Conservation (phyloP, 1,140 invertebrate species). For the Drosophila parvula region DNA sequence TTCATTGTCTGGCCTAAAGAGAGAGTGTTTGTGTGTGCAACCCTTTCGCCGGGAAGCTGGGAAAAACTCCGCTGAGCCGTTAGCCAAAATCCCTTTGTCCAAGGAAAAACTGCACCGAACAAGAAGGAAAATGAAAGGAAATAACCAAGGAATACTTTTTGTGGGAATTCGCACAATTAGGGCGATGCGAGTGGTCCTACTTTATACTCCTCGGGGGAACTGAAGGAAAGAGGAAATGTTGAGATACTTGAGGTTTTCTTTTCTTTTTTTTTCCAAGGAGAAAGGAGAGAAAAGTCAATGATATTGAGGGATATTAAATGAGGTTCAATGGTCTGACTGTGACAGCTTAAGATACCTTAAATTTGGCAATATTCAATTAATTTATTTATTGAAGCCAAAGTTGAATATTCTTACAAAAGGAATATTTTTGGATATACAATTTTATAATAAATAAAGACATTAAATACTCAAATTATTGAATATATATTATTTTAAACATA, state of each 20-base stretch:
- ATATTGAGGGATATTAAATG: background rate
- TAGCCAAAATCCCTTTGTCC: conserved; percentile 35
- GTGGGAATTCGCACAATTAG: conserved; percentile 82
- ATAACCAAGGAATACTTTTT: conserved; percentile 51
- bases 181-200: conserved; percentile 54
- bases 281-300: conserved; percentile 10
- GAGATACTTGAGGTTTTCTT: conserved; percentile 26
- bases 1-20: conserved; percentile 30
- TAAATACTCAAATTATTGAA: no score
- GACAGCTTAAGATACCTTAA: background rate
- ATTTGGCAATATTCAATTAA: background rate
- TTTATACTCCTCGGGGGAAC: conserved; percentile 5
- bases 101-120: conserved; percentile 26
- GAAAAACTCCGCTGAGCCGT: conserved; percentile 51
- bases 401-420: background rate
- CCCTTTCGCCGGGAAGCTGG: conserved; percentile 62
- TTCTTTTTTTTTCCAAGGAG: background rate
- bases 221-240: conserved; percentile 11
- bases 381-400: background rate
- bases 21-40: conserved; percentile 25
- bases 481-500: no score
- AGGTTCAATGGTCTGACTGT: background rate
- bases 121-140: conserved; percentile 41
- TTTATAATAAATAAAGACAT: no score
- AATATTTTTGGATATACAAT: background rate